Conservation (phyloP, 2,888 invertebrate species). For the Ellobium chinense region DNA sequence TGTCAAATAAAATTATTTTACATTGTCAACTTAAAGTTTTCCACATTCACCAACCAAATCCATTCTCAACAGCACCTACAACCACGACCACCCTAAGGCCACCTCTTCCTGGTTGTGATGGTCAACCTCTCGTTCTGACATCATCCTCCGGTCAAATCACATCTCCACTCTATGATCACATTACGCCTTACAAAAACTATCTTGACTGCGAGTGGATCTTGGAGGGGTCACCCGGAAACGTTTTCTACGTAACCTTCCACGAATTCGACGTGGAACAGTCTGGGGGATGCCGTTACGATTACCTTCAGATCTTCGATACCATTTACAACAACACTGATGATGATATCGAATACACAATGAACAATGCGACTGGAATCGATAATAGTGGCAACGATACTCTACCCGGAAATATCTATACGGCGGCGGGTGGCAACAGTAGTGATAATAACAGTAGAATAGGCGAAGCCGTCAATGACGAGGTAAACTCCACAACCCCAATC, state of each 20-base stretch:
- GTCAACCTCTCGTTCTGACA: slow-evolving; percentile 29
- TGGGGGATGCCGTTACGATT: slow-evolving; percentile 61
- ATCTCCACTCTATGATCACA: slow-evolving; percentile 59
- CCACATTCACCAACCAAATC: no score
- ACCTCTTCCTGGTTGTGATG: slow-evolving; percentile 47
- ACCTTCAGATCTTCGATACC: slow-evolving; percentile 57
- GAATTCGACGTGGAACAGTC: slow-evolving; percentile 63
- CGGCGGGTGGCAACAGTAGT: neutral
- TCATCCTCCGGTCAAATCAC: slow-evolving; percentile 54
- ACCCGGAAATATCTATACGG: no score
- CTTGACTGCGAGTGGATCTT: slow-evolving; percentile 67
- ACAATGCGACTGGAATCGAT: neutral
- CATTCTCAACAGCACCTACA: neutral
- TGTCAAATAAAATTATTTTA: no score
- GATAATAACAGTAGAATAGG: no score
- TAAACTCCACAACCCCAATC: neutral
- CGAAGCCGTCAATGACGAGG: neutral
- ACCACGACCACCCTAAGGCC: slow-evolving; percentile 17
- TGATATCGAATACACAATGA: slow-evolving; percentile 38
- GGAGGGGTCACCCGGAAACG: slow-evolving; percentile 57
- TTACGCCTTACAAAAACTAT: slow-evolving; percentile 54
- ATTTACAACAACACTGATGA: neutral
- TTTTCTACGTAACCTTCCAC: slow-evolving; percentile 60
- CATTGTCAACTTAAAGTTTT: no score
- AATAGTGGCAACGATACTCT: no score